Base-by-base conservation (phyloP, 2,888 invertebrate species). In the Conus canariensis region DNA sequence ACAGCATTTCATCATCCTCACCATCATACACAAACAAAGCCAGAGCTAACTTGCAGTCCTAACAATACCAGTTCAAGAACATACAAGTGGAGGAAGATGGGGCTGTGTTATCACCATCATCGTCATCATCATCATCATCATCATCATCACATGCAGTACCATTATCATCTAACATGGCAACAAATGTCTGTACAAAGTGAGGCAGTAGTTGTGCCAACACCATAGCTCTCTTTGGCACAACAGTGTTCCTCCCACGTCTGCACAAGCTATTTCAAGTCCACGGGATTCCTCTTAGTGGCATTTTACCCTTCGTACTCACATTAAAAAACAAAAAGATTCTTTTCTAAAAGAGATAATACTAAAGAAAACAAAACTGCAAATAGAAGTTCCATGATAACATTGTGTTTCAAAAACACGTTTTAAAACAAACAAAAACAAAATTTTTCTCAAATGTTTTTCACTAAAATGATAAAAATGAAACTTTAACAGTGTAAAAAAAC, bases 201-300 rank as follows among this genome's bases (percentile, higher is more conserved):
- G 86, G 67, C 86, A 86, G 30, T 30, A 3, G 64, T 85, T 19
- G 56, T 30, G 30, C 67, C 10, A 14, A 25, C 14, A n/a, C 25
- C 86, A 85, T 16, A 85, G 25, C 56, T 83, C 67, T 25, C 67
- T 86, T 64, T 86, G 67, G 86, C 86, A 83, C 82, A 22, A 22
- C 9, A 56, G 19, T 82, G 19, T 82, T 19, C 56, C 56, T 16
- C 25, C 25, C 12, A 30, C 30, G 9, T 22, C 12, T 77, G 12
- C 25, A 77, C 25, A 30, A 9, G 9, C 9, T 7, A 77, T 25
- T 30, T 30, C 16, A 30, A 77, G 16, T 77, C 5, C 77, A 77
- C 0, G 70, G 12, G 25, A 77, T 77, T 77, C 30, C 77, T 77
- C 19, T 70, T 19, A 14, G 10, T 64, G 64, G 16, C 10, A 64